Percentiles rank a stretch among this genome's conserved stretches.
These are phyloP conservation scores for Cartodere bifasciata DNA, from an alignment of 2,888 invertebrate species.

Conservation along the genomic window DNA sequence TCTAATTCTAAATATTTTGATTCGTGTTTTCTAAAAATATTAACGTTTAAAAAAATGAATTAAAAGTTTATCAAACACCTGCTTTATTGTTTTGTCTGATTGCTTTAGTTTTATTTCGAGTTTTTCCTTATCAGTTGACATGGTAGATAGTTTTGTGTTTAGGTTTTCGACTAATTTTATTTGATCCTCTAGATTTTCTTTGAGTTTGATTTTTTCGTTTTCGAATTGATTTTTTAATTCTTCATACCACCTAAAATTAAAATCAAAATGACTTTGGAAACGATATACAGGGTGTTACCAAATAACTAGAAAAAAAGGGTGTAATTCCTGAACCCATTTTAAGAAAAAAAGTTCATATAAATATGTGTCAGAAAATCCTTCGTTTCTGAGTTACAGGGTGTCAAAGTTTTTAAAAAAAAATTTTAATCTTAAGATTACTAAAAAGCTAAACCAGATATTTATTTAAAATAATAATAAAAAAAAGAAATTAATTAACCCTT, in stretches of 20 bases:
- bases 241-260: conserved; percentile 48
- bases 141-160: conserved; percentile 37
- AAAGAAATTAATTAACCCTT: too few relatives aligned
- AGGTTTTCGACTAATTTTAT: conserved; percentile 35
- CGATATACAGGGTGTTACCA: too few relatives aligned
- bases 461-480: too few relatives aligned
- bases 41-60: too few relatives aligned
- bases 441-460: too few relatives aligned
- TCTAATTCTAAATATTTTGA: conserved; percentile 36
- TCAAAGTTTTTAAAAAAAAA: too few relatives aligned
- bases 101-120: conserved; percentile 40
- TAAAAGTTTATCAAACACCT: conserved; percentile 12
- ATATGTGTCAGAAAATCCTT: too few relatives aligned
- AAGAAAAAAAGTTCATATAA: too few relatives aligned
- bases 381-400: too few relatives aligned
- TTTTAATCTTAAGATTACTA: too few relatives aligned
- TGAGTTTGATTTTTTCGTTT: conserved; percentile 49
- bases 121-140: conserved; percentile 37
- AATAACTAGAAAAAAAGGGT: too few relatives aligned
- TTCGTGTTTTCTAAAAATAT: conserved; percentile 35
- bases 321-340: too few relatives aligned
- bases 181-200: conserved; percentile 39
- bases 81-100: conserved; percentile 40
- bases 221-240: conserved; percentile 62
- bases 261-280: conserved; percentile 2